Evolutionary conservation across 1,140 invertebrate species (phyloP).

Genomic region (Lordiphosa clarofinis): DNA sequence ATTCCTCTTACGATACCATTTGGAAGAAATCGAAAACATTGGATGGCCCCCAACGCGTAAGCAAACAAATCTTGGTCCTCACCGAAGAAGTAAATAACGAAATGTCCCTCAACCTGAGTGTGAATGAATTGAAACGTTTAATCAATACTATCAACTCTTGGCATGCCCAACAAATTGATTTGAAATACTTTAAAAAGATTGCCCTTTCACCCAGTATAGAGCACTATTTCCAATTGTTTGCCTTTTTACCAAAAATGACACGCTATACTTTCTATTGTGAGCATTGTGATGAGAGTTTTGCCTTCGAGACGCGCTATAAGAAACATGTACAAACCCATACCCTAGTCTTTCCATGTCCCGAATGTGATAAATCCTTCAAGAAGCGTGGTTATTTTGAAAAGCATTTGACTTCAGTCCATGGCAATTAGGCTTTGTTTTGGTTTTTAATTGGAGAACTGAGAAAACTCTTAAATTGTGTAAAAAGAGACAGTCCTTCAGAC

Average conservation of each 20-base stretch:
- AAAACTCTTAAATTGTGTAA: too few relatives aligned
- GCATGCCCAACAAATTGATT: slow-evolving; percentile 31
- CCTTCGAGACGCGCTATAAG: slow-evolving; percentile 19
- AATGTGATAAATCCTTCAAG: slow-evolving; percentile 26
- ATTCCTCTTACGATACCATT: slow-evolving; percentile 10
- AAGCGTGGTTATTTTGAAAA: slow-evolving; percentile 12
- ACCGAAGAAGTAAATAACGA: slow-evolving; percentile 25
- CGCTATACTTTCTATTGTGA: slow-evolving; percentile 35
- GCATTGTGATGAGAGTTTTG: slow-evolving; percentile 29
- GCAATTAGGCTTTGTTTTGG: neutral
- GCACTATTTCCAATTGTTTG: slow-evolving; percentile 43
- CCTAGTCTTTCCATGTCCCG: slow-evolving; percentile 5
- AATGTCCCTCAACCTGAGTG: slow-evolving; percentile 19
- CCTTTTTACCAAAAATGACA: slow-evolving; percentile 42
- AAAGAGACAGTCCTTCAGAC: too few relatives aligned
- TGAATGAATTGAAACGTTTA: slow-evolving; percentile 49
- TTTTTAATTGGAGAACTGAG: neutral
- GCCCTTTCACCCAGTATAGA: slow-evolving; percentile 4
- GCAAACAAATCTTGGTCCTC: neutral
- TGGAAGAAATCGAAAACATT: slow-evolving; percentile 21
- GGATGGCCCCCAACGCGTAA: neutral
- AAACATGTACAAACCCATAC: slow-evolving; percentile 28
- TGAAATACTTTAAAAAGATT: slow-evolving; percentile 28
- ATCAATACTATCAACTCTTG: slow-evolving; percentile 53
- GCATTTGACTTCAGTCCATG: slow-evolving; percentile 3